Conservation (phyloP, 1,140 invertebrate genomes). For the Dendroctonus valens region DNA sequence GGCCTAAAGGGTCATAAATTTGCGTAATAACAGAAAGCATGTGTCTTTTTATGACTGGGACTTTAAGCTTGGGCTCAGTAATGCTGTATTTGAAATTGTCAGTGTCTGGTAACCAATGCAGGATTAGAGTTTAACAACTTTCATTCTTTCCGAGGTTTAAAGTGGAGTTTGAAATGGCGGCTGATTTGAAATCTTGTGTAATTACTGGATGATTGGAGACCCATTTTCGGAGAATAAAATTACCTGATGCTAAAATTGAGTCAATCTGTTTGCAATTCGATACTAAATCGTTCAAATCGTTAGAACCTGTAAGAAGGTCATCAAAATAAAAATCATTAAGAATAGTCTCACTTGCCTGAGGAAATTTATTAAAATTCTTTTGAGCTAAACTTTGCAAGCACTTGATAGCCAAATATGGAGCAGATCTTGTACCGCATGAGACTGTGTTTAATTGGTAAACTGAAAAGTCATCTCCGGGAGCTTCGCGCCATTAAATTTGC, state of each 20-base stretch:
- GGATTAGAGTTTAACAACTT: conserved; percentile 27
- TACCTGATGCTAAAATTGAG: not conserved
- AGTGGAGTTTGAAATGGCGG: not conserved
- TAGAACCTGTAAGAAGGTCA: too few species aligned
- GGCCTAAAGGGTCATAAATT: conserved; percentile 42
- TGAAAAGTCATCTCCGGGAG: conserved; percentile 38
- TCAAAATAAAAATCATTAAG: too few species aligned
- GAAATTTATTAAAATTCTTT: conserved; percentile 10
- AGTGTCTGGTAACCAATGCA: conserved; percentile 38
- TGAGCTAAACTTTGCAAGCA: conserved; percentile 33
- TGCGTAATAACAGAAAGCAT: conserved; percentile 40
- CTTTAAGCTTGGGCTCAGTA: conserved; percentile 15
- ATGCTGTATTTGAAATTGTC: conserved; percentile 39
- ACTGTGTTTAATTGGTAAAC: conserved; percentile 41
- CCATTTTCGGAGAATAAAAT: not conserved
- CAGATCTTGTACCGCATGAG: conserved; percentile 39
- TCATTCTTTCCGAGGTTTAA: conserved; percentile 8
- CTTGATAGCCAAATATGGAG: conserved; percentile 38
- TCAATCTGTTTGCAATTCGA: not conserved
- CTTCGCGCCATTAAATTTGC: conserved; percentile 37
- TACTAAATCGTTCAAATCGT: too few species aligned
- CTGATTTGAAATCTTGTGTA: not conserved
- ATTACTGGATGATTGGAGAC: not conserved
- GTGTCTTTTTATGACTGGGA: conserved; percentile 35
- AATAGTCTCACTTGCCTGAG: too few species aligned